Base-by-base conservation (phyloP, 2,113 vertebrate species). In the Larimichthys polyactis region DNA sequence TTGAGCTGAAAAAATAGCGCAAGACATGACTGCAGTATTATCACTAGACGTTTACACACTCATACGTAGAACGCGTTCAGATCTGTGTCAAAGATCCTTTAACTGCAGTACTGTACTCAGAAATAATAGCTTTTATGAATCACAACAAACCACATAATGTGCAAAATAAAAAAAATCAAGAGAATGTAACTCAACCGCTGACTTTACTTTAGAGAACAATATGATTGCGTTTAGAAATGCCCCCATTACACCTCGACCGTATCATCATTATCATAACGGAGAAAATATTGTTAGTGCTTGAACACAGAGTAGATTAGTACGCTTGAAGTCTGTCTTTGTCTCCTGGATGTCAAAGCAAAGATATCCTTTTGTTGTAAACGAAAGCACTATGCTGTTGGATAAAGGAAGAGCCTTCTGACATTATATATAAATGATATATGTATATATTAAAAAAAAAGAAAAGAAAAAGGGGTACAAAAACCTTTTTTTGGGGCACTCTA, bases 341-440 rank as follows among this genome's bases (percentile, higher is more conserved):
- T 93, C 92, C 89, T 90, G 93, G 95, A 94, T 93, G 91, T 95
- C 93, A 83, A 91, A 92, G 91, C 92, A 93, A 94, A 94, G 93
- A 94, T 92, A 91, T 95, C 91, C 90, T 92, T 93, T 93, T 95
- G 94, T 95, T 95, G 87, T 93, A 95, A 96, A 96, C 94, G 89
- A 95, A 96, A 96, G 95, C 95, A 96, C 95, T 95, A 95, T 95
- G 93, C 94, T 94, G 94, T 96, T 96, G 95, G 95, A 96, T 95
- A 95, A 95, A 95, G 92, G 95, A 95, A 95, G 94, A 95, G 94
- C 94, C 95, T 95, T 95, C 91, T 93, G 92, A 95, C 91, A 93
- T 93, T 94, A 94, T 94, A 95, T 95, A 95, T 95, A 96, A 95
- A 94, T 93, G 91, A 94, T 95, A 95, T 95, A 96, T 95, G 93